Base-by-base conservation (phyloP, 2,888 invertebrate species). In the Nemoura dubitans region DNA sequence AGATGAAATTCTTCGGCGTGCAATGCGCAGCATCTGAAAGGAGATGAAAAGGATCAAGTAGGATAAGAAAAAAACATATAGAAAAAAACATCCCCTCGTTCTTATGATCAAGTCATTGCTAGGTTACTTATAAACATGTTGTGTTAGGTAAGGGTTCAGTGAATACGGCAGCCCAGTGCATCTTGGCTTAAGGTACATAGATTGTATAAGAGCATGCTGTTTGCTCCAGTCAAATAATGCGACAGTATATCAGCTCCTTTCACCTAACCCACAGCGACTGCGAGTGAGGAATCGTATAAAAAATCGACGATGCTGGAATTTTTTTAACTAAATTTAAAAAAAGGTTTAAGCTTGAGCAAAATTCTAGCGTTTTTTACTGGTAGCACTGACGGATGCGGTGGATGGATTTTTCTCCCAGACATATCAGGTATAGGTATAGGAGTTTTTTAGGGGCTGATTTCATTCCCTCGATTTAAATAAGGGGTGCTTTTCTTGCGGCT, bases 391-490 rank as follows among this genome's bases (percentile, higher is more conserved):
- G 21, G 59, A 59, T 59, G 10, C 36, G 36, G 36, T 3, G 36
- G 36, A 36, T 36, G 10, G 10, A 21, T 59, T 59, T 59, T 21
- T 59, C 59, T 59, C 59, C 59, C 59, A 59, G 59, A 59, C 59
- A 2, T 14, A 3, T 21, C 59, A 59, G 59, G 59, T 59, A 59
- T 59, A 59, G 21, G 14, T 59, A 59, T 16, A 21, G 2, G 21
- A 36, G 81, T 42, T 83, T 83, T 83, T 83, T 83, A 43, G 43
- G 83, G 83, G 83, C 21, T 83, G 42, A 25, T 83, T 29, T 83
- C n/a, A 25, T 3, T 29, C 83, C 27, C 16, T 26, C 26, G 36
- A 36, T 83, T 43, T 25, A 83, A 42, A 43, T 83, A 83, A 83
- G 83, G 83, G 83, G 83, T 42, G 30, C 30, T 83, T 83, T 43